phyloP scores from a whole-genome alignment of 1,140 invertebrate species.

The Nomia melanderi region DNA sequence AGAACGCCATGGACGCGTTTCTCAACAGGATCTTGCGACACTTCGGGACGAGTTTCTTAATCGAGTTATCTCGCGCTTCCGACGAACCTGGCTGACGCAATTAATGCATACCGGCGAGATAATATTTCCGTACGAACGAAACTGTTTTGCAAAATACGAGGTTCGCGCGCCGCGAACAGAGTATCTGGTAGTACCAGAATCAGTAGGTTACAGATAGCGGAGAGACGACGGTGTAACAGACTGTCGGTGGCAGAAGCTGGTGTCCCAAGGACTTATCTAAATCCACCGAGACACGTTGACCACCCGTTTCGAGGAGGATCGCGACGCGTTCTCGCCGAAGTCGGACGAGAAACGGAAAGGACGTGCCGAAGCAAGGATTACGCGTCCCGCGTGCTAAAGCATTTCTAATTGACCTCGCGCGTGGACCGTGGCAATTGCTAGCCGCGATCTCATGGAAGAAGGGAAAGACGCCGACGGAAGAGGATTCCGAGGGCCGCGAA shows the following conservation, averaged over 20 bases:
- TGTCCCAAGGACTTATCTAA: slow-evolving; percentile 5
- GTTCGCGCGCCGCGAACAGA: background rate
- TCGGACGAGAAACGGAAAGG: background rate
- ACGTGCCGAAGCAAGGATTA: background rate
- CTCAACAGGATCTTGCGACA: slow-evolving; percentile 32
- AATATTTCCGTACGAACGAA: slow-evolving; percentile 24
- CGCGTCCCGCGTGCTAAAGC: background rate
- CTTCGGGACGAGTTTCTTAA: slow-evolving; percentile 28
- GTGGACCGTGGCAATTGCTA: background rate
- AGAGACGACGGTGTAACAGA: slow-evolving; percentile 9
- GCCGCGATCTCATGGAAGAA: background rate
- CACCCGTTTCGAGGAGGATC: slow-evolving; percentile 20
- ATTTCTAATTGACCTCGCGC: background rate
- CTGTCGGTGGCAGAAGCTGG: slow-evolving; percentile 15
- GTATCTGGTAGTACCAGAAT: slow-evolving; percentile 15
- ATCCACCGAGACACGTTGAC: slow-evolving; percentile 1
- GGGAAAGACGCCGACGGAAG: background rate
- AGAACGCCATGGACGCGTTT: slow-evolving; percentile 2
- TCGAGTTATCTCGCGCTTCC: slow-evolving; percentile 26
- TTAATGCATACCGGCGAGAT: slow-evolving; percentile 27
- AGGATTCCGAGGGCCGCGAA: background rate
- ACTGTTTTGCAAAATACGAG: slow-evolving; percentile 11
- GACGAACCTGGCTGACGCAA: slow-evolving; percentile 23
- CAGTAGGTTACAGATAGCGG: slow-evolving; percentile 24
- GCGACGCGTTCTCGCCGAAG: background rate